A percentile compares a stretch with the other conserved stretches of the same genome.
phyloP scores from a whole-genome alignment of 2,888 invertebrate genomes.

The Leptinotarsa tumamoca region DNA sequence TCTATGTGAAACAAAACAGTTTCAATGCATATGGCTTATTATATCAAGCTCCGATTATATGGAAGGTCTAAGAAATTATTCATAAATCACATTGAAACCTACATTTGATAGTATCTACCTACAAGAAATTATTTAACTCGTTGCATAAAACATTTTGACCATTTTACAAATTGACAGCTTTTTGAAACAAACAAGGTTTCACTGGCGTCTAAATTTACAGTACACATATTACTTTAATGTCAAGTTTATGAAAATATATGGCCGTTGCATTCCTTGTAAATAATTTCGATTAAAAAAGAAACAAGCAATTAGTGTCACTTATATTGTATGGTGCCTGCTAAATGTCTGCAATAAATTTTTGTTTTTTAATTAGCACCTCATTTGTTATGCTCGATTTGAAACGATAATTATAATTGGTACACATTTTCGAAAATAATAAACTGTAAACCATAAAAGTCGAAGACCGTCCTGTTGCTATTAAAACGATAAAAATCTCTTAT shows the following conservation, averaged over 20 bases:
- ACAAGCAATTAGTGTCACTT: conserved; percentile 42
- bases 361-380: conserved; percentile 45
- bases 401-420: conserved; percentile 45
- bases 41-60: not conserved
- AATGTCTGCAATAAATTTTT: conserved; percentile 41
- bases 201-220: conserved; percentile 29
- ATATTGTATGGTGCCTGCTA: conserved; percentile 34
- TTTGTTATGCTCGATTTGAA: conserved; percentile 42
- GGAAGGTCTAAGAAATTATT: not conserved
- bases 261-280: conserved; percentile 37
- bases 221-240: conserved; percentile 35
- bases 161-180: conserved; percentile 25
- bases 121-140: not conserved
- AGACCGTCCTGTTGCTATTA: conserved; percentile 19
- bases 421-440: conserved; percentile 41
- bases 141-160: conserved; percentile 25
- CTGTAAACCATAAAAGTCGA: conserved; percentile 28
- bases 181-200: conserved; percentile 22
- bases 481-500: conserved; percentile 22
- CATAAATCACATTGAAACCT: not conserved
- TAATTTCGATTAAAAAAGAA: conserved; percentile 42
- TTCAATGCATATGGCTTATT: not conserved
- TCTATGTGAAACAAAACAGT: no score
- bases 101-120: not conserved
- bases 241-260: conserved; percentile 39